These are phyloP conservation scores for Phylloscopus trochilus DNA, from an alignment of 2,113 vertebrate genomes.

Conservation along the genomic window DNA sequence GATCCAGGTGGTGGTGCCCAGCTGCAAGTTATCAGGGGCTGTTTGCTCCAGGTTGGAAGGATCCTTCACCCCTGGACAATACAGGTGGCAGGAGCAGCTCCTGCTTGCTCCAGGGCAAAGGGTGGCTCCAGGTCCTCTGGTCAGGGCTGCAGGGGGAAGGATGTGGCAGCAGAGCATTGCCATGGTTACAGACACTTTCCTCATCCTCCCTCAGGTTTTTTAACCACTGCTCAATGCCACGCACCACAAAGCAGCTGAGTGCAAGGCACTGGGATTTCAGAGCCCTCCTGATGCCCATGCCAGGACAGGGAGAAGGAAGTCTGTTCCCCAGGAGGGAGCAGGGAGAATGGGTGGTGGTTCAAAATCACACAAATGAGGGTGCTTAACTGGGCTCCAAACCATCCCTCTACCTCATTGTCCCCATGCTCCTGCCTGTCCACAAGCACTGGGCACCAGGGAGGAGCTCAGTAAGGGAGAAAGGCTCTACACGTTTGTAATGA, in stretches of 20 bases:
- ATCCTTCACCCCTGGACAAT: background rate
- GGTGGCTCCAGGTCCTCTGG: background rate
- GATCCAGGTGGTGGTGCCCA: background rate
- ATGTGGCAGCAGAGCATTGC: background rate
- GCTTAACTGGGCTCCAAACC: background rate
- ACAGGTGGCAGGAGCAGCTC: background rate
- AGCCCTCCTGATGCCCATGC: fast-evolving
- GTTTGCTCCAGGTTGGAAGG: background rate
- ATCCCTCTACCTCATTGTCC: background rate
- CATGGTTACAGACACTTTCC: background rate
- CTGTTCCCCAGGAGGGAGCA: background rate
- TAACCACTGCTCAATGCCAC: background rate
- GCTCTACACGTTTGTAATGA: background rate
- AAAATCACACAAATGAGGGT: background rate
- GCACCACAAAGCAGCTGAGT: background rate
- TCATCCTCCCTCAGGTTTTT: background rate
- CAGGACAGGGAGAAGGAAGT: background rate
- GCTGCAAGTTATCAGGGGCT: background rate
- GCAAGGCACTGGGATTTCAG: background rate
- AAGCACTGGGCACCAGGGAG: background rate
- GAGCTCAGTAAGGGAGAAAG: background rate
- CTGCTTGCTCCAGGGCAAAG: background rate
- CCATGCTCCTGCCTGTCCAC: background rate
- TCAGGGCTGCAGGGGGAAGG: background rate
- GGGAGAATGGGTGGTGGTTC: background rate